These are phyloP conservation scores for Typhlichthys subterraneus DNA, from an alignment of 2,797 vertebrate species.

Conservation along the genomic window DNA sequence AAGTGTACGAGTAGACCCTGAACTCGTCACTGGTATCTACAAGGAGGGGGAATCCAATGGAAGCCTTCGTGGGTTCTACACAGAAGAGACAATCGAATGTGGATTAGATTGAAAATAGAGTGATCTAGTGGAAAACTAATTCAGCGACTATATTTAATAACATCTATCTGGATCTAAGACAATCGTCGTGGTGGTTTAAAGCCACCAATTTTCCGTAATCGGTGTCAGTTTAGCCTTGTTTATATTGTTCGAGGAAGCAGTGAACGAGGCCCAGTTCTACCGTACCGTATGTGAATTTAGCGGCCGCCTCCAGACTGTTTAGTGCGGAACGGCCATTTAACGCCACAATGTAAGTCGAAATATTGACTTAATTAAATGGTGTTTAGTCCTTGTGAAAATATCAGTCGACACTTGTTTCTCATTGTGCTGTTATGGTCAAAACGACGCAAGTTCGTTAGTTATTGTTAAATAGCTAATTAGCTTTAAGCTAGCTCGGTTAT, in stretches of 20 bases:
- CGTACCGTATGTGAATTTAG: constrained; percentile 23
- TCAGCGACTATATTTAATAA: neutral
- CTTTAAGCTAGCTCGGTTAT: neutral
- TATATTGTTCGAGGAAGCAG: constrained; percentile 64
- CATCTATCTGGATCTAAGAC: neutral
- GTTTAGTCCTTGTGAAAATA: accelerated
- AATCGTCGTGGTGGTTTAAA: neutral
- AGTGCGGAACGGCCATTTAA: constrained; percentile 54
- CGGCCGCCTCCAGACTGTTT: constrained; percentile 48
- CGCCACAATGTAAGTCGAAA: constrained; percentile 64
- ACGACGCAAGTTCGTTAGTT: no score
- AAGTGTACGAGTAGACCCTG: neutral
- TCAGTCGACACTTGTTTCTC: accelerated
- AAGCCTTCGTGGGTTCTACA: constrained; percentile 65
- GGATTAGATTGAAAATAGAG: constrained; percentile 46
- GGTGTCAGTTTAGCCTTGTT: constrained; percentile 66
- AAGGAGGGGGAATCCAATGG: constrained; percentile 73
- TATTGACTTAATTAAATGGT: accelerated
- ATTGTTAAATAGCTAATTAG: no score
- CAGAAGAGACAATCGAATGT: constrained; percentile 72
- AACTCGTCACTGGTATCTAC: constrained; percentile 8
- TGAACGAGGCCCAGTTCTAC: constrained; percentile 70
- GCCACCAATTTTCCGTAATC: neutral
- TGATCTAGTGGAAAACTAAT: neutral
- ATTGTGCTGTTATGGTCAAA: neutral